A percentile compares a stretch with the other conserved stretches of the same genome.
phyloP scores from a whole-genome alignment of 2,113 vertebrate species.

The Hystrix brachyura region DNA sequence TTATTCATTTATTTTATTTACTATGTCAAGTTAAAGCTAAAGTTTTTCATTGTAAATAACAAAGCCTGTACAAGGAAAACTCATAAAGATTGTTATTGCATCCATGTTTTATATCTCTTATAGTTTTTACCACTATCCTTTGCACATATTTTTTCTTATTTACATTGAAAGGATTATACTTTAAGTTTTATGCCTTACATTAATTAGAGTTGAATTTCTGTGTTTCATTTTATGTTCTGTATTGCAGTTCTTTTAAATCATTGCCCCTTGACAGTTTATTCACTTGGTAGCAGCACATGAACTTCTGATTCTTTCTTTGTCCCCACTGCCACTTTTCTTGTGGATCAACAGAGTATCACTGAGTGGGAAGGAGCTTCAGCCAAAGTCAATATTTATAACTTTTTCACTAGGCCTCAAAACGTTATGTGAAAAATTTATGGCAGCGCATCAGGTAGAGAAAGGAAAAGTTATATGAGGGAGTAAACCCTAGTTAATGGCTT shows the following conservation, averaged over 20 bases:
- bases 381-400: constrained; percentile 78
- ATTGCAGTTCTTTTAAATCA: background rate
- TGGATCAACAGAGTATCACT: constrained; percentile 34
- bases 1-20: background rate
- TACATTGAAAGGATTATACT: background rate
- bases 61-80: background rate
- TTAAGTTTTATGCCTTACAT: background rate
- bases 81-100: background rate
- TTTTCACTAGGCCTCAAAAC: constrained; percentile 79
- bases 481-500: constrained; percentile 7
- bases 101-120: background rate
- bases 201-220: constrained; percentile 43
- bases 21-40: background rate
- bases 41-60: background rate
- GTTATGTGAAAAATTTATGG: constrained; percentile 68
- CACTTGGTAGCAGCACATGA: constrained; percentile 21
- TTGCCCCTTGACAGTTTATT: constrained; percentile 31
- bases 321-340: constrained; percentile 1
- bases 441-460: constrained; percentile 12
- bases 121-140: background rate
- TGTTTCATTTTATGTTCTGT: background rate
- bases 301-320: constrained; percentile 49
- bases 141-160: constrained; percentile 13
- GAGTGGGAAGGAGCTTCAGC: constrained; percentile 42
- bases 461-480: background rate